A percentile compares a stretch with the other conserved stretches of the same genome.
phyloP scores from a whole-genome alignment of 1,140 invertebrate species.

The Leptinotarsa undecemlineata region DNA sequence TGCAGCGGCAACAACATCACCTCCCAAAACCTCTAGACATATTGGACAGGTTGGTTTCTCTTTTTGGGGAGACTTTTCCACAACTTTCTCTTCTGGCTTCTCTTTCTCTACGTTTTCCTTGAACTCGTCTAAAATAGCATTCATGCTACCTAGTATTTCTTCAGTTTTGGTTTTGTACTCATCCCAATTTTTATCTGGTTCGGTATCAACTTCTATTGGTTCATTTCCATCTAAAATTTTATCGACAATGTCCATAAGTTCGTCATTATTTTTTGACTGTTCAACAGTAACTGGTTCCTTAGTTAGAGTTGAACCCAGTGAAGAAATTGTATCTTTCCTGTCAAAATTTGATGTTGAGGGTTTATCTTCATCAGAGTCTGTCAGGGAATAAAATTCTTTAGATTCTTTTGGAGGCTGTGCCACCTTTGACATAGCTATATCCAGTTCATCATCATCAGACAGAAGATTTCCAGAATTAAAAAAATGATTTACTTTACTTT shows the following conservation, averaged over 20 bases:
- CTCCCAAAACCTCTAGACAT: slow-evolving; percentile 35
- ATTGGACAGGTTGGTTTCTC: slow-evolving; percentile 33
- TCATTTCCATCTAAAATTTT: slow-evolving; percentile 16
- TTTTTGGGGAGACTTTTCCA: slow-evolving; percentile 24
- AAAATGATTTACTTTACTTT: slow-evolving; percentile 26
- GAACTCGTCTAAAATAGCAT: slow-evolving; percentile 27
- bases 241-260: slow-evolving; percentile 22
- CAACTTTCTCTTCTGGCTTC: slow-evolving; percentile 22
- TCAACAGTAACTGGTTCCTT: background rate
- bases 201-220: slow-evolving; percentile 19
- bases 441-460: background rate
- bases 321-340: background rate
- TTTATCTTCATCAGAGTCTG: slow-evolving; percentile 30
- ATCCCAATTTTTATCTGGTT: slow-evolving; percentile 30
- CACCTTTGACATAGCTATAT: background rate
- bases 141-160: slow-evolving; percentile 34
- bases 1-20: slow-evolving; percentile 23
- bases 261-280: background rate
- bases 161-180: slow-evolving; percentile 34
- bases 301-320: background rate
- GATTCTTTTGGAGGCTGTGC: slow-evolving; percentile 3
- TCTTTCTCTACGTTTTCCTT: slow-evolving; percentile 26
- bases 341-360: background rate
- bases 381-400: slow-evolving; percentile 8
- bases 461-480: slow-evolving; percentile 18